Evolutionary conservation across 2,113 vertebrate species (phyloP).

Genomic region (Danionella cerebrum): DNA sequence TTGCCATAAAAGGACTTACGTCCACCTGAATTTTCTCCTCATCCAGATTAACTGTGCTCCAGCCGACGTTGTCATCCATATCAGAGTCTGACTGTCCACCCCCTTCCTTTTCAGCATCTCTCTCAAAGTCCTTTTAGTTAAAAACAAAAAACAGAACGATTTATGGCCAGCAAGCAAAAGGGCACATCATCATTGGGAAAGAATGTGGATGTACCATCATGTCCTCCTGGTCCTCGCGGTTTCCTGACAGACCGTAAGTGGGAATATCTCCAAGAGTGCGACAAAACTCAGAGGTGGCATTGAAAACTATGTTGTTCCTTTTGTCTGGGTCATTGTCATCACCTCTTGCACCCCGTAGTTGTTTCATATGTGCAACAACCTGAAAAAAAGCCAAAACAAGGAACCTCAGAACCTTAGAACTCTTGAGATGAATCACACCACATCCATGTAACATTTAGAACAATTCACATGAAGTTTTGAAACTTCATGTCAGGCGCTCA

Average conservation of each 20-base stretch:
- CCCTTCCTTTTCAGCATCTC: slow-evolving; percentile 71
- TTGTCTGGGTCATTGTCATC: slow-evolving; percentile 67
- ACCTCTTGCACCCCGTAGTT: background rate
- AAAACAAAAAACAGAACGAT: background rate
- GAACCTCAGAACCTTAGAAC: no score
- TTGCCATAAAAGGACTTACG: slow-evolving; percentile 57
- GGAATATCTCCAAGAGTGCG: slow-evolving; percentile 86
- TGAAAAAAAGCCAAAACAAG: background rate
- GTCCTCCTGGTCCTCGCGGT: slow-evolving; percentile 85
- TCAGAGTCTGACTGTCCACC: slow-evolving; percentile 71
- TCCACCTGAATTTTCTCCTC: slow-evolving; percentile 78
- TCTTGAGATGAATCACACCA: no score
- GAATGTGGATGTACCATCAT: slow-evolving; percentile 64
- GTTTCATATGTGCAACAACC: slow-evolving; percentile 50
- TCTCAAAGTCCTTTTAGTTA: slow-evolving; percentile 71
- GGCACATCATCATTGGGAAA: background rate
- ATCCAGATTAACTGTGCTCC: slow-evolving; percentile 85
- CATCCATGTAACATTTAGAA: no score
- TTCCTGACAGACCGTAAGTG: slow-evolving; percentile 83
- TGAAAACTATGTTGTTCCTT: slow-evolving; percentile 80
- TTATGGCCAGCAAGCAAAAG: background rate
- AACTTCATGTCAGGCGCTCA: slow-evolving; percentile 33
- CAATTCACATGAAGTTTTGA: no score
- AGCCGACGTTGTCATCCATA: slow-evolving; percentile 79
- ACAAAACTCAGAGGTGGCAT: slow-evolving; percentile 87